A percentile compares a stretch with the other conserved stretches of the same genome.
Evolutionary conservation across 2,113 vertebrate genomes (phyloP).

Genomic region (Phasianus colchicus): DNA sequence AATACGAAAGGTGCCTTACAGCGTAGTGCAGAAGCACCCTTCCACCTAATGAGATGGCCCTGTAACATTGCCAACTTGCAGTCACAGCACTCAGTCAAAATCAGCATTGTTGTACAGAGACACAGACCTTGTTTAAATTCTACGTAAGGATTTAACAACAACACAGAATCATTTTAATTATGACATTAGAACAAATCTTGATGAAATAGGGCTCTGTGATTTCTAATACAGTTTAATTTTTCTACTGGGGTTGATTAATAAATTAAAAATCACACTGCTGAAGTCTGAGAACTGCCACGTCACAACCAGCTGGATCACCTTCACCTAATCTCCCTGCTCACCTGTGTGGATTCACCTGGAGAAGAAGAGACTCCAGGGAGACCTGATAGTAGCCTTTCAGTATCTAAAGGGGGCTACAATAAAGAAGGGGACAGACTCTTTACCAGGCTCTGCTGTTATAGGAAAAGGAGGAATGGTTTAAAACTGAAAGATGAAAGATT

Average conservation of each 20-base stretch:
- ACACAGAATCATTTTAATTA: background rate
- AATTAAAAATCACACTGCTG: background rate
- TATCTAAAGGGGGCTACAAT: no score
- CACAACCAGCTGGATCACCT: background rate
- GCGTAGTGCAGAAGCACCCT: background rate
- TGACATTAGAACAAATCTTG: background rate
- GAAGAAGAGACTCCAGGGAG: no score
- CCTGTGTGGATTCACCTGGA: background rate
- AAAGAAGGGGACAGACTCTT: no score
- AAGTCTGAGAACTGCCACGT: background rate
- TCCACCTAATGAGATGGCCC: background rate
- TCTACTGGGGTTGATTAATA: background rate
- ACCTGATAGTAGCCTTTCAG: no score
- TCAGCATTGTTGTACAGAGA: background rate
- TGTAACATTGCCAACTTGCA: background rate
- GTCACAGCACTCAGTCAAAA: background rate
- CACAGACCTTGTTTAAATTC: background rate
- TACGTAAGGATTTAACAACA: background rate
- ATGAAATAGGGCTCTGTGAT: background rate
- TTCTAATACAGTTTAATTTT: background rate
- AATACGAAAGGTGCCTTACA: background rate
- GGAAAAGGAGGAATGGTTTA: no score
- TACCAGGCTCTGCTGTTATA: no score
- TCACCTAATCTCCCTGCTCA: background rate
- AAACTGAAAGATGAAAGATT: no score